phyloP scores from a whole-genome alignment of 1,140 invertebrate species.

The Tetramorium simillimum region DNA sequence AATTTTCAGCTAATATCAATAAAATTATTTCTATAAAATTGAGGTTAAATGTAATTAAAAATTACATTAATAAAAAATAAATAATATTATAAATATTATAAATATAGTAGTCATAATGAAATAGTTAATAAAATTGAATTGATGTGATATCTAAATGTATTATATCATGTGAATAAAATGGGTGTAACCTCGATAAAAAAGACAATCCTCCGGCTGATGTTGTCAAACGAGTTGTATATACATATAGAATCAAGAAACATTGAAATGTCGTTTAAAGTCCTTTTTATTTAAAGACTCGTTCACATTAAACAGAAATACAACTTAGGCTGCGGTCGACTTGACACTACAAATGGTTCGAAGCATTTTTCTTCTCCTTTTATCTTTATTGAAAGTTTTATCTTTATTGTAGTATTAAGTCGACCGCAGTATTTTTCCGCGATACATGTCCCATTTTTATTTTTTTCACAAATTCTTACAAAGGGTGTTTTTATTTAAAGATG shows the following conservation, averaged over 20 bases:
- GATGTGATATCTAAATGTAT: neutral
- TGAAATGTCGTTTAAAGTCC: neutral
- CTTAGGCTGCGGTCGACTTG: no score
- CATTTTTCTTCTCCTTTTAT: no score
- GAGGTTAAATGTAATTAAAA: neutral
- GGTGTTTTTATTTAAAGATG: no score
- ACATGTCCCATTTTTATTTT: no score
- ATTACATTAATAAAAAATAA: constrained; percentile 1
- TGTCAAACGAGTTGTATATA: constrained; percentile 3
- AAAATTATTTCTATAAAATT: neutral
- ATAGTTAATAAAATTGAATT: neutral
- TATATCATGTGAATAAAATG: neutral
- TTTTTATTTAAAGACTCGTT: neutral
- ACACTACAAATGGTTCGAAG: no score
- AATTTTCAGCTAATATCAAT: no score
- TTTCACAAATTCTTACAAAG: no score
- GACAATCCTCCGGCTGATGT: neutral
- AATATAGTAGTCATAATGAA: neutral
- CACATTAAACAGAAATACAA: neutral
- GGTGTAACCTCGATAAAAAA: neutral
- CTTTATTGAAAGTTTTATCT: no score
- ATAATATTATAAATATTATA: neutral
- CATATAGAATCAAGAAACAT: neutral
- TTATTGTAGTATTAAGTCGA: no score
- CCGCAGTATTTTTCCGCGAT: no score